Evolutionary conservation across 1,140 invertebrate species (phyloP), one percentile per base, ranked within the genome.

Genomic region (Papilio helenus): DNA sequence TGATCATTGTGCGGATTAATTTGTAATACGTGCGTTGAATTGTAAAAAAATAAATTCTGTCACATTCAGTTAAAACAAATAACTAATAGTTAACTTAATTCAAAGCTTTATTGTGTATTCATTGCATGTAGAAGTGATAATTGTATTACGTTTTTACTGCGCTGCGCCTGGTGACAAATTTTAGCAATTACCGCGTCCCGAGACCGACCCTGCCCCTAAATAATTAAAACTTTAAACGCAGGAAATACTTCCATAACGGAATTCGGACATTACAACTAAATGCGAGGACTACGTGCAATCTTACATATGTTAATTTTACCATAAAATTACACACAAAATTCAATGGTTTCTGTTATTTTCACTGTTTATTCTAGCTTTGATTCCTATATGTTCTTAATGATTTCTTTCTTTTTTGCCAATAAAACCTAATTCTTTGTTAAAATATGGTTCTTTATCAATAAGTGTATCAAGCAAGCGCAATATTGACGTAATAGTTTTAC

Each of bases 171-270:
- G 34, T 68, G 61, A 68, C 61, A 68, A 34, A 68, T 68, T 68
- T 29, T 18, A 68, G 23, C 26, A 29, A 68, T 68, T 68, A 29
- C 61, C 23, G 4, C 26, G 12, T 12, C 4, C 61, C 61, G 61
- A 10, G 61, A 18, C 26, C 61, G 61, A 65, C 23, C 61, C 61
- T 68, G 23, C 61, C 61, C 61, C 61, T 68, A 68, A 68, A 68
- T 68, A 68, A 68, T 68, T 68, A 68, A 68, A 68, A 68, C 61
- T 68, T 68, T 68, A 29, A 68, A 68, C 61, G 61, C 26, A 1
- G 58, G 20, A 29, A 14, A 29, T 68, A 68, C 61, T 68, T 29
- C 12, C 26, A 9, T 68, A 68, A 68, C 34, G 29, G 61, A 34
- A 68, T 68, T 16, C 61, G 23, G 23, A 29, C 58, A 26, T 14